phyloP scores from a whole-genome alignment of 2,797 vertebrate species.

The Poecilia gillii region DNA sequence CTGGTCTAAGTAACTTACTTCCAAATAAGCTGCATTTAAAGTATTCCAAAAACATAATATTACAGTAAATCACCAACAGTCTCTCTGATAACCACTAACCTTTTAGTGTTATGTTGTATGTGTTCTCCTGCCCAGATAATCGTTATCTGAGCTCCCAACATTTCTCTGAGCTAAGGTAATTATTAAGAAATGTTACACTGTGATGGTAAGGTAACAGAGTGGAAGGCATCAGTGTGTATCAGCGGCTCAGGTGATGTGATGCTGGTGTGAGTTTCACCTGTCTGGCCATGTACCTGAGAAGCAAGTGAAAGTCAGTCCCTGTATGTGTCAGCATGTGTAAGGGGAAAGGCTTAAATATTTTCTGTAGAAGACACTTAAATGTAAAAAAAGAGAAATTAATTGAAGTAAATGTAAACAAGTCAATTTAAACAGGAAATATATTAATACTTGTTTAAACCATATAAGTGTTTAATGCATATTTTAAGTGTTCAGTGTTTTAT shows the following conservation, averaged over 20 bases:
- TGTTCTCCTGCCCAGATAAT: conserved; percentile 17
- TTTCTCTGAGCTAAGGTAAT: conserved; percentile 68
- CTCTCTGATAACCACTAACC: neutral
- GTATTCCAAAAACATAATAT: neutral
- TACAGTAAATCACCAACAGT: neutral
- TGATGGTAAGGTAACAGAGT: conserved; percentile 67
- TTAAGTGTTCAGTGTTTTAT: neutral
- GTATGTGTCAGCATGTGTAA: conserved; percentile 11
- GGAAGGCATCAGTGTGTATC: conserved; percentile 67
- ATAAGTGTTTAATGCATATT: neutral
- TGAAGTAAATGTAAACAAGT: neutral
- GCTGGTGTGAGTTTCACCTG: conserved; percentile 66
- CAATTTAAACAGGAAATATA: neutral
- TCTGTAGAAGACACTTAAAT: neutral
- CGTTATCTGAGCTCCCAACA: conserved; percentile 40
- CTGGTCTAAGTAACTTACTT: neutral
- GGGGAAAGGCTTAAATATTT: neutral
- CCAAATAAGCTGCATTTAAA: neutral
- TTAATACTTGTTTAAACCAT: neutral
- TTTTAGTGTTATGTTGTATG: conserved; percentile 15
- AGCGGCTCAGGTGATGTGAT: conserved; percentile 59
- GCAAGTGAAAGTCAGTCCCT: conserved; percentile 59
- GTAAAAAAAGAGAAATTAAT: neutral
- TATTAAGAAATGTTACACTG: conserved; percentile 67
- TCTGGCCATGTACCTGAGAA: conserved; percentile 52